Conservation (phyloP, 1,140 invertebrate species). For the Cataglyphis hispanica region DNA sequence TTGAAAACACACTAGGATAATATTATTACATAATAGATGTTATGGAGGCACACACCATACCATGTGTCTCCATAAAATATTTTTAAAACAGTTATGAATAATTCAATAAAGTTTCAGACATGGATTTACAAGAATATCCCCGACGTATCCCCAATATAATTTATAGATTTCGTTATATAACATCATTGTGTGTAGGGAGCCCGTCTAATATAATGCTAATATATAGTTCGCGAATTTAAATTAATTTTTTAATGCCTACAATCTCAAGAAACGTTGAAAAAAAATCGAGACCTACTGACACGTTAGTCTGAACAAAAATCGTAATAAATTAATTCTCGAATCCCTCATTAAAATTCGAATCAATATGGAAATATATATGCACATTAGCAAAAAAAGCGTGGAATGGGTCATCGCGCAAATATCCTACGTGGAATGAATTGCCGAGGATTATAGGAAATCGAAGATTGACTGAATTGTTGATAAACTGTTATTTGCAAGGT, state of each 20-base stretch:
- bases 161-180: slow-evolving; percentile 16
- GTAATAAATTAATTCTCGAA: slow-evolving; percentile 38
- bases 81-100: slow-evolving; percentile 51
- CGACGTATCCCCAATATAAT: background rate
- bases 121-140: slow-evolving; percentile 11
- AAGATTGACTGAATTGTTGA: slow-evolving; percentile 27
- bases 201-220: background rate
- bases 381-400: slow-evolving; percentile 27
- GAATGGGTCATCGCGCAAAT: slow-evolving; percentile 29
- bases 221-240: slow-evolving; percentile 13
- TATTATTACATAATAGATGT: slow-evolving; percentile 9
- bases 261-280: background rate
- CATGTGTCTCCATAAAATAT: slow-evolving; percentile 15
- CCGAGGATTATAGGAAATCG: slow-evolving; percentile 47
- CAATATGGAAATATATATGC: background rate
- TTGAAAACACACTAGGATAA: background rate
- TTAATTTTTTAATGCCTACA: background rate
- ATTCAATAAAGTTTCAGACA: slow-evolving; percentile 31
- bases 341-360: slow-evolving; percentile 42
- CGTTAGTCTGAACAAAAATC: slow-evolving; percentile 9
- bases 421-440: slow-evolving; percentile 3
- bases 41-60: background rate
- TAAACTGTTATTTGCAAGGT: slow-evolving; percentile 24
- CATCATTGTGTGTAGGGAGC: background rate
- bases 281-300: slow-evolving; percentile 25